Evolutionary conservation across 2,113 vertebrate genomes (phyloP).

Genomic region (Larimichthys polyactis): DNA sequence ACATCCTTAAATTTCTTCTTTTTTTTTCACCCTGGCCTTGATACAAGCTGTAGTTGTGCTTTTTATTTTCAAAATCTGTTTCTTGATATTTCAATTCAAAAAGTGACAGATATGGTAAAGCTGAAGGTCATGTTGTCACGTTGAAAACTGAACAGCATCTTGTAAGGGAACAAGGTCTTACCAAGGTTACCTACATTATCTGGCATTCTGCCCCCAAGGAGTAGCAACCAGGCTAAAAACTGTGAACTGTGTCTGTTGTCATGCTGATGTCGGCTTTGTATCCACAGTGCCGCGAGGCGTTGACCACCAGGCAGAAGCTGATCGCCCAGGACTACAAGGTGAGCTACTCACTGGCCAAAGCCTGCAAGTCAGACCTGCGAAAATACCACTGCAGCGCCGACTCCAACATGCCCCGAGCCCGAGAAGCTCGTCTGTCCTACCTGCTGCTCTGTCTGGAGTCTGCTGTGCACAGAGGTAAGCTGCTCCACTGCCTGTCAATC

Average conservation of each 20-base stretch:
- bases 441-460: conserved; percentile 96
- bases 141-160: no score
- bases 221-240: not conserved
- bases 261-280: not conserved
- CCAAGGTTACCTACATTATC: not conserved
- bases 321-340: conserved; percentile 98
- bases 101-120: no score
- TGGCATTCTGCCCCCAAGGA: not conserved
- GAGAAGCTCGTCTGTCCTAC: conserved; percentile 94
- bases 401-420: conserved; percentile 91
- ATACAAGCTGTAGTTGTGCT: not conserved
- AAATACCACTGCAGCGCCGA: conserved; percentile 94
- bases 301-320: conserved; percentile 95
- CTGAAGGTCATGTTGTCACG: no score
- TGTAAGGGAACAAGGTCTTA: not conserved
- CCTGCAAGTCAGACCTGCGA: conserved; percentile 94
- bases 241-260: not conserved
- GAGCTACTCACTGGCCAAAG: conserved; percentile 96
- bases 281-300: conserved; percentile 90
- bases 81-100: no score
- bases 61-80: no score
- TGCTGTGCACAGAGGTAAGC: conserved; percentile 91
- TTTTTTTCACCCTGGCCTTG: not conserved
- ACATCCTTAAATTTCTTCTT: no score
- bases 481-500: not conserved